A percentile compares a stretch with the other conserved stretches of the same genome.
Evolutionary conservation across 1,140 invertebrate genomes (phyloP).

Genomic region (Conus betulinus): DNA sequence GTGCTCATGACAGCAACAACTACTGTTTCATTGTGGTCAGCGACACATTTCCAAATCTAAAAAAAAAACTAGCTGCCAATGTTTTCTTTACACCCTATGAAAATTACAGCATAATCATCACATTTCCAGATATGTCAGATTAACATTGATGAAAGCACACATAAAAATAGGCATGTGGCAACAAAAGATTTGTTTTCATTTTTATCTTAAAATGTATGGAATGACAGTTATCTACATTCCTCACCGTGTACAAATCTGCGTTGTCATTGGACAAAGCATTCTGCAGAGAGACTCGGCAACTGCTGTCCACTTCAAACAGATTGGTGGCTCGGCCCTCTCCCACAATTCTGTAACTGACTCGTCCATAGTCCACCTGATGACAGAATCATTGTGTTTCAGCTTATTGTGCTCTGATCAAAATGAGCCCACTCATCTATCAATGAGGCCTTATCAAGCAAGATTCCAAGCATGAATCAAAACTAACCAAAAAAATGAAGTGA

Average conservation of each 20-base stretch:
- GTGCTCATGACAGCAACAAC: too few species aligned
- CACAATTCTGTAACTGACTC: conserved; percentile 19
- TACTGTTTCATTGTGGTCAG: too few species aligned
- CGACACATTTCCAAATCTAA: too few species aligned
- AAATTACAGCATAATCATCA: too few species aligned
- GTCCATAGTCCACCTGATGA: not conserved
- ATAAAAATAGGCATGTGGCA: not conserved
- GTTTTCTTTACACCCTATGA: too few species aligned
- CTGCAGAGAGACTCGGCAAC: not conserved
- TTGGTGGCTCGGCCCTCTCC: conserved; percentile 7
- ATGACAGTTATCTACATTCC: not conserved
- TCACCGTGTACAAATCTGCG: conserved; percentile 17
- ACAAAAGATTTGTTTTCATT: too few species aligned
- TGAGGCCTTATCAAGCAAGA: too few species aligned
- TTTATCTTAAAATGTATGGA: not conserved
- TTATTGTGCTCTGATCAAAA: too few species aligned
- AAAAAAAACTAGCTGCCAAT: too few species aligned
- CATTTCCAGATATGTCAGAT: conserved; percentile 59
- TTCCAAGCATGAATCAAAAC: too few species aligned
- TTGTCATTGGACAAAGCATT: not conserved
- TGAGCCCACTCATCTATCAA: too few species aligned
- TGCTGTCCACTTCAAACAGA: conserved; percentile 14
- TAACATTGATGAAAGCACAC: not conserved
- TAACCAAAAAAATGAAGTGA: too few species aligned
- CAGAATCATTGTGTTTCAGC: not conserved